Conservation (phyloP, 1,140 invertebrate genomes). For the Idris sp. region DNA sequence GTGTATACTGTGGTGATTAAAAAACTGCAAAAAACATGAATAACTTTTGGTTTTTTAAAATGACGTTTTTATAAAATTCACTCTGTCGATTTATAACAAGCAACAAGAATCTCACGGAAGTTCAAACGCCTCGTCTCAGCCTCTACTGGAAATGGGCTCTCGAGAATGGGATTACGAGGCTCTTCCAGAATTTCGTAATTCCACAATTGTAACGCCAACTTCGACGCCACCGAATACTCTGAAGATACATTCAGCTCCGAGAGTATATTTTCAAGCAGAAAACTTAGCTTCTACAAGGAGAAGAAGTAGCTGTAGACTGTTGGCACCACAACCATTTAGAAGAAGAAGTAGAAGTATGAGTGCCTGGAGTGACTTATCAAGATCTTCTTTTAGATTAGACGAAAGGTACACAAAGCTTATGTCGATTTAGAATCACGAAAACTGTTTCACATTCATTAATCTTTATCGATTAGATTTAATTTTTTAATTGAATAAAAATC, state of each 20-base stretch:
- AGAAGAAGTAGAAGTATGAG: slow-evolving; percentile 87
- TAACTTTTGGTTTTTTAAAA: slow-evolving; percentile 4
- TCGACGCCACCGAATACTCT: slow-evolving; percentile 71
- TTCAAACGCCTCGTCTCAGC: slow-evolving; percentile 70
- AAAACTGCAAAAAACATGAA: neutral
- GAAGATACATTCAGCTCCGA: slow-evolving; percentile 70
- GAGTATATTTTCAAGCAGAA: slow-evolving; percentile 86
- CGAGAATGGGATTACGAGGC: slow-evolving; percentile 80
- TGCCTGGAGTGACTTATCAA: slow-evolving; percentile 89
- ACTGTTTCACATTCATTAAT: slow-evolving; percentile 18
- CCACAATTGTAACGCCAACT: slow-evolving; percentile 70
- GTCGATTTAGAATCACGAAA: slow-evolving; percentile 10
- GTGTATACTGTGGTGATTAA: neutral
- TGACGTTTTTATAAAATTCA: slow-evolving; percentile 9
- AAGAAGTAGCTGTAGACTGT: slow-evolving; percentile 78
- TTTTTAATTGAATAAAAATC: slow-evolving; percentile 6
- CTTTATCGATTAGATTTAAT: slow-evolving; percentile 18
- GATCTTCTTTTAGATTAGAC: slow-evolving; percentile 87
- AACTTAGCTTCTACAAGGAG: slow-evolving; percentile 80
- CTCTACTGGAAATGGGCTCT: slow-evolving; percentile 73
- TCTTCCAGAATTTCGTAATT: slow-evolving; percentile 76
- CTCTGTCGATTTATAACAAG: slow-evolving; percentile 55
- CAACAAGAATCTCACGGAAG: slow-evolving; percentile 65
- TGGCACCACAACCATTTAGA: slow-evolving; percentile 73
- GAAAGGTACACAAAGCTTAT: slow-evolving; percentile 81